Percentiles rank a stretch among this genome's conserved stretches.
Evolutionary conservation across 2,113 vertebrate species (phyloP).

Genomic region (Dascyllus trimaculatus): DNA sequence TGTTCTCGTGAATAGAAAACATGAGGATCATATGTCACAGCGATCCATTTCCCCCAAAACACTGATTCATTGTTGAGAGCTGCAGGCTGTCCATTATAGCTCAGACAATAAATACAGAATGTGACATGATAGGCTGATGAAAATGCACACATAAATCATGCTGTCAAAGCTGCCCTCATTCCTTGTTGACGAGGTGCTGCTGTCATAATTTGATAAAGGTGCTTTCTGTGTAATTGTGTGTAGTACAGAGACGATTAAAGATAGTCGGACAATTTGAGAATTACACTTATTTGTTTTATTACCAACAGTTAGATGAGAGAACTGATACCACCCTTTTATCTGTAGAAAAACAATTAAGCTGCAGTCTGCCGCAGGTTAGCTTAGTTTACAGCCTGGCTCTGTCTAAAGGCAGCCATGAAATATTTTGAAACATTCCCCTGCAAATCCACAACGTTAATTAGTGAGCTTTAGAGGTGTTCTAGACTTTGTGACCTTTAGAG

Average conservation of each 20-base stretch:
- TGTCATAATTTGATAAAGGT: constrained; percentile 24
- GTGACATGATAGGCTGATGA: constrained; percentile 29
- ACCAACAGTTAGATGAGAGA: not conserved
- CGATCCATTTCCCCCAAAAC: constrained; percentile 20
- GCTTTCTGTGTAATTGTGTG: constrained; percentile 4
- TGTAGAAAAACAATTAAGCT: not conserved
- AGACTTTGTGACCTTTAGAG: not conserved
- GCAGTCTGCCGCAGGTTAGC: not conserved
- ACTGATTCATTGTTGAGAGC: constrained; percentile 34
- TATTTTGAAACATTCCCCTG: not conserved
- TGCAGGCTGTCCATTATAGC: constrained; percentile 37
- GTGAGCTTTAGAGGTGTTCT: not conserved
- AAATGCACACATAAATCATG: constrained; percentile 28
- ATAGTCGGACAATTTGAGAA: not conserved
- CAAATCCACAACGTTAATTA: not conserved
- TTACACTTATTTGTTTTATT: not conserved
- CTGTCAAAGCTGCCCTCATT: constrained; percentile 17
- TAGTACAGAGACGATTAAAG: not conserved
- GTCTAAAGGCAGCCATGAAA: not conserved
- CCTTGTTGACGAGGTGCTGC: not conserved
- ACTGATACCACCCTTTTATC: not conserved
- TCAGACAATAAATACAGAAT: constrained; percentile 43
- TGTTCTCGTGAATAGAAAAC: constrained; percentile 26
- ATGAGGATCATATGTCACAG: constrained; percentile 44
- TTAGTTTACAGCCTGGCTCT: not conserved